A percentile compares a stretch with the other conserved stretches of the same genome.
Evolutionary conservation across 2,888 invertebrate genomes (phyloP).

Genomic region (Acholoe squamosa): DNA sequence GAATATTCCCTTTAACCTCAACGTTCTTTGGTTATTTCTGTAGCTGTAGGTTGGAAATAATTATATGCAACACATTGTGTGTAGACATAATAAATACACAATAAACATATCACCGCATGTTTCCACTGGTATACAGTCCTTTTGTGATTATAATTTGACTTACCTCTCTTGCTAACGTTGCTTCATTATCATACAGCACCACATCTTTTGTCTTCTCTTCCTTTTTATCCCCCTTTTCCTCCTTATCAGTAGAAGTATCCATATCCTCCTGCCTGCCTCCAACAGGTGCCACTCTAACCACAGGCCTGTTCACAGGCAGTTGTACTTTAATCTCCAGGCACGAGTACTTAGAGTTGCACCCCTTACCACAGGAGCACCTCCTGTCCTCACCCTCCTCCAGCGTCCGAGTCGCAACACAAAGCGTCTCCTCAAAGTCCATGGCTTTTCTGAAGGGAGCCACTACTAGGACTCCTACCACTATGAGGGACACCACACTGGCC

Average conservation of each 20-base stretch:
- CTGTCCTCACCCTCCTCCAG: slow-evolving; percentile 56
- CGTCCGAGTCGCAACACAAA: slow-evolving; percentile 55
- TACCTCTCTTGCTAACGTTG: slow-evolving; percentile 65
- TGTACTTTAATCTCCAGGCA: slow-evolving; percentile 66
- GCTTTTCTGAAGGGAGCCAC: slow-evolving; percentile 67
- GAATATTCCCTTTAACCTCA: too few species aligned
- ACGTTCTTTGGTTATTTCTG: too few species aligned
- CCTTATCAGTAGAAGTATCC: too few species aligned
- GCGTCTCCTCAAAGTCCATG: slow-evolving; percentile 61
- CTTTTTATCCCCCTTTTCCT: not conserved
- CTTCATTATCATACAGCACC: slow-evolving; percentile 66
- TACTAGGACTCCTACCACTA: slow-evolving; percentile 67
- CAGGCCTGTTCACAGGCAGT: not conserved
- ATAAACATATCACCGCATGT: too few species aligned
- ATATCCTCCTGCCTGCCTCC: not conserved
- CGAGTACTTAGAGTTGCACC: slow-evolving; percentile 66
- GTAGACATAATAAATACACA: too few species aligned
- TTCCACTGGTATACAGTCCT: too few species aligned
- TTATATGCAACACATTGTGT: too few species aligned
- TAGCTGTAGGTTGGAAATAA: too few species aligned
- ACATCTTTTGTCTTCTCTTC: slow-evolving; percentile 32
- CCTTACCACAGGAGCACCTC: slow-evolving; percentile 69
- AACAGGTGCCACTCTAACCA: slow-evolving; percentile 27
- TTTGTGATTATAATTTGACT: too few species aligned
- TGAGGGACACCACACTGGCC: slow-evolving; percentile 66